Base-by-base conservation (phyloP, 2,888 invertebrate genomes). In the Parasteatoda lunata region DNA sequence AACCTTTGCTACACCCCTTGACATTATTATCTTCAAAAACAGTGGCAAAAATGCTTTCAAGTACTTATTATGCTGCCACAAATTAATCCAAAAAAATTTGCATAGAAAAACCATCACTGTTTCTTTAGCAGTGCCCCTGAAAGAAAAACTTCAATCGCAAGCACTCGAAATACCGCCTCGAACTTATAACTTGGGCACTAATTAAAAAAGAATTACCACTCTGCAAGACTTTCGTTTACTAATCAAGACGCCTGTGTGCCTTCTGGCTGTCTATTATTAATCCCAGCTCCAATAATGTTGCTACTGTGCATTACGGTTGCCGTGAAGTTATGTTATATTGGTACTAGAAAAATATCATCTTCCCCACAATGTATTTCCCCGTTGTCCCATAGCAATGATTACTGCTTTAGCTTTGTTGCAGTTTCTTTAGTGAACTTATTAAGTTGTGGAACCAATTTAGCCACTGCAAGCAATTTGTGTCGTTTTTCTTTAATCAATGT, bases 321-420 rank as follows among this genome's bases (percentile, higher is more conserved):
- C 47, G 59, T 48, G 13, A 80, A 80, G 72, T 72, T 72, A 71
- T 52, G 80, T 72, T 66, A 68, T 83, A 83, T 83, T 71, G 80
- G 79, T 69, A 72, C 77, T 77, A 71, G 83, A 83, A 86, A 85
- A 86, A 86, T 86, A 86, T 30, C 30, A 30, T 79, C 84, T 73
- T 80, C 72, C 48, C 69, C 48, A 54, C 77, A 52, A 52, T 86
- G 80, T 77, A 86, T 86, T 86, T 86, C 85, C 85, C 85, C 65
- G 80, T 80, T 80, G 85, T 72, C 80, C 85, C 80, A 86, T 86
- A 80, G 85, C 80, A 86, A 86, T 86, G 85, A 86, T 86, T 86
- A 66, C 73, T 78, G 54, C 77, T 49, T 47, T n/a, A 48, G 64
- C 81, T 68, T 54, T 75, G 72, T 30, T 66, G 75, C 66, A 75